Evolutionary conservation across 2,888 invertebrate species (phyloP).

Genomic region (Lydus trimaculatus): DNA sequence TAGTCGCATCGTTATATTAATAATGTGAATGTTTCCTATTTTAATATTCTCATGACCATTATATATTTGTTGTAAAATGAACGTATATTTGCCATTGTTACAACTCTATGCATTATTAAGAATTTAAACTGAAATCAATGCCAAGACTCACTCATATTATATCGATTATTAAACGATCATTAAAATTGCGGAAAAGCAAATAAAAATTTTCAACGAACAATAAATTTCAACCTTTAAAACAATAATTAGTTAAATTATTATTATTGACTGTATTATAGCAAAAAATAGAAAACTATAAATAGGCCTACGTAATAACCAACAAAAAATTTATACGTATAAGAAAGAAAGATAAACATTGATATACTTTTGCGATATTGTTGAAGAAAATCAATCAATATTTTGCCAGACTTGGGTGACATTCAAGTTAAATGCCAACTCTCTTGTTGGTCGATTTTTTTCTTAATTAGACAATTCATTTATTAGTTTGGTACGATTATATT

Average conservation of each 20-base stretch:
- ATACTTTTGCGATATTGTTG: constrained; percentile 27
- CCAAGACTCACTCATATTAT: background rate
- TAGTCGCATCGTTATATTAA: constrained; percentile 26
- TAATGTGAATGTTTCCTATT: constrained; percentile 39
- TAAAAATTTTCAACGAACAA: background rate
- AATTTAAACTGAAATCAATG: too few relatives aligned
- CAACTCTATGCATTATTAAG: too few relatives aligned
- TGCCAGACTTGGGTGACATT: constrained; percentile 32
- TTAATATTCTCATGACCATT: constrained; percentile 24
- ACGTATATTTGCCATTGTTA: too few relatives aligned
- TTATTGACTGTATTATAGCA: constrained; percentile 23
- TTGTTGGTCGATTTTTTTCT: constrained; percentile 3
- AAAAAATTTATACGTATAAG: background rate
- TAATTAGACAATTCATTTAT: background rate
- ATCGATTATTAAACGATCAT: background rate
- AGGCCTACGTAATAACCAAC: constrained; percentile 1
- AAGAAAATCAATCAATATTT: constrained; percentile 32
- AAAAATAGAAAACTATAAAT: constrained; percentile 27
- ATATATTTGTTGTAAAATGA: too few relatives aligned
- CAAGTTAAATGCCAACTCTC: constrained; percentile 31
- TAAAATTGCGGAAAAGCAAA: background rate
- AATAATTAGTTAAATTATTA: background rate
- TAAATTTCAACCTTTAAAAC: too few relatives aligned
- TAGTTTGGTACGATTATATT: background rate
- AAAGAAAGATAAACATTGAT: background rate